phyloP scores from a whole-genome alignment of 1,140 invertebrate genomes.

The Bombus polaris region DNA sequence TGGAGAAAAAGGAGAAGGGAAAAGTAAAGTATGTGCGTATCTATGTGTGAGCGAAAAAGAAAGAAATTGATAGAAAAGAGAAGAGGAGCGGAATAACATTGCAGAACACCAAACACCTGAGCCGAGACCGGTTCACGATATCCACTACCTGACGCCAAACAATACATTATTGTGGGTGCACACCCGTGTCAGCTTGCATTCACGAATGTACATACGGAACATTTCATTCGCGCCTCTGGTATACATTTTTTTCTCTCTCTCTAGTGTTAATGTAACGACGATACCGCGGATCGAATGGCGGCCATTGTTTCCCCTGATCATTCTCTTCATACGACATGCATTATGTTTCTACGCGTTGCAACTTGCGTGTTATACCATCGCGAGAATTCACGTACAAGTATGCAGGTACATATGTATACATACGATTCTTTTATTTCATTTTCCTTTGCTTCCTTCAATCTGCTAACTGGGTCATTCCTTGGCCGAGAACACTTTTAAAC shows the following conservation, averaged over 20 bases:
- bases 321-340: neutral
- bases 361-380: neutral
- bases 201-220: constrained; percentile 16
- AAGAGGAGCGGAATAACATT: constrained; percentile 4
- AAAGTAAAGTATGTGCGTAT: neutral
- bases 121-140: constrained; percentile 41
- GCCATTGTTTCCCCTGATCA: constrained; percentile 29
- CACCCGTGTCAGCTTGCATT: constrained; percentile 22
- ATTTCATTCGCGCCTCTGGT: constrained; percentile 45
- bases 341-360: neutral
- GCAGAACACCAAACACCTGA: constrained; percentile 54
- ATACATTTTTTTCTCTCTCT: constrained; percentile 17
- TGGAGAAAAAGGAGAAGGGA: neutral
- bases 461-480: neutral
- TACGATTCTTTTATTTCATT: neutral
- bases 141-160: constrained; percentile 45
- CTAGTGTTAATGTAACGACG: constrained; percentile 4
- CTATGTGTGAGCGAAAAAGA: neutral
- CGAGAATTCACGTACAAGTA: neutral
- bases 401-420: neutral
- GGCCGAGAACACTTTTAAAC: neutral
- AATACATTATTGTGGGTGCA: constrained; percentile 46
- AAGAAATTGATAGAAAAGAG: constrained; percentile 28
- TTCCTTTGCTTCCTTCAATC: neutral
- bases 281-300: constrained; percentile 26